phyloP scores from a whole-genome alignment of 35 echinoderm and acorn worm species.

The Anneissia japonica region DNA sequence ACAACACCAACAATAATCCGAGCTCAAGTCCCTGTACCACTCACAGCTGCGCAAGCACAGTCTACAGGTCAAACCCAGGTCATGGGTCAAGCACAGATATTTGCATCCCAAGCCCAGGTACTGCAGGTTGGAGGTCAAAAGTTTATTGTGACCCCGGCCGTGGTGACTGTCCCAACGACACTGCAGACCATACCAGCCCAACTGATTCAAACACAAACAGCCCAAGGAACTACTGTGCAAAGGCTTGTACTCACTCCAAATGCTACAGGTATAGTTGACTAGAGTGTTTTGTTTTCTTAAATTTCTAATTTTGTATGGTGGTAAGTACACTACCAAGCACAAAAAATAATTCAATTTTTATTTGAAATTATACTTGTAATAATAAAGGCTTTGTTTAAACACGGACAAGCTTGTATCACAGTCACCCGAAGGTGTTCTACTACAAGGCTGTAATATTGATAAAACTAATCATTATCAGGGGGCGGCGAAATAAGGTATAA shows the following conservation, averaged over 20 bases:
- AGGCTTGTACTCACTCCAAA: conserved; percentile 83
- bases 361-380: too few relatives aligned
- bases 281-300: too few relatives aligned
- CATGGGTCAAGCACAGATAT: conserved; percentile 85
- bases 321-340: too few relatives aligned
- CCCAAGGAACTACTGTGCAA: conserved; percentile 82
- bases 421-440: too few relatives aligned
- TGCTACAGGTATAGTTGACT: conserved; percentile 32
- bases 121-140: conserved; percentile 87
- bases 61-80: not conserved
- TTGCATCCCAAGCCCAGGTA: conserved; percentile 81
- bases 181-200: conserved; percentile 88
- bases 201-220: conserved; percentile 78
- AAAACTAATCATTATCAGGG: too few relatives aligned
- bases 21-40: not conserved
- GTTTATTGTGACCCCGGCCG: conserved; percentile 91
- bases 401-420: too few relatives aligned
- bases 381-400: too few relatives aligned
- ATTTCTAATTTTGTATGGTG: too few relatives aligned
- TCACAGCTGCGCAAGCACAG: not conserved
- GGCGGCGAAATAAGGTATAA: too few relatives aligned
- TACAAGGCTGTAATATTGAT: too few relatives aligned
- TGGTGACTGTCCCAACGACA: conserved; percentile 86
- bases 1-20: not conserved
- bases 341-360: too few relatives aligned